These are phyloP conservation scores for Polydesmus complanatus DNA, from an alignment of 2,888 invertebrate species.

Conservation along the genomic window DNA sequence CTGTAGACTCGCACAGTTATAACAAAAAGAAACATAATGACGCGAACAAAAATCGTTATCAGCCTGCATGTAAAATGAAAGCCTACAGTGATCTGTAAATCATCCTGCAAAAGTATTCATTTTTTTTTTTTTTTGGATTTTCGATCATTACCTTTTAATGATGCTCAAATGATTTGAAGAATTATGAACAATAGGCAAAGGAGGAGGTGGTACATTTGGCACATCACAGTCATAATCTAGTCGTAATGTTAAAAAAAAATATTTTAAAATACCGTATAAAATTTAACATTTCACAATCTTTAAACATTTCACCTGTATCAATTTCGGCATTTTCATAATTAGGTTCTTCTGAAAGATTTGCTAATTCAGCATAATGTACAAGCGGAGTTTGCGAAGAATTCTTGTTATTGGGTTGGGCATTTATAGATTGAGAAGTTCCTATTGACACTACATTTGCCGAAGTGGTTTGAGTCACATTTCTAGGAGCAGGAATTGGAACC, in stretches of 20 bases:
- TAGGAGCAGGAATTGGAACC: slow-evolving; percentile 20
- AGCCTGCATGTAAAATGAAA: no score
- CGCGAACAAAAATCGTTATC: no score
- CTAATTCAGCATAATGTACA: slow-evolving; percentile 27
- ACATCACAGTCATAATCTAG: slow-evolving; percentile 15
- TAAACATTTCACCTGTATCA: slow-evolving; percentile 28
- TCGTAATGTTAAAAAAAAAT: no score
- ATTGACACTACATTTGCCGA: slow-evolving; percentile 20
- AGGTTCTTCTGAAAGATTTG: slow-evolving; percentile 34
- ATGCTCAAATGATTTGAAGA: neutral
- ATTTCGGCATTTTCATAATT: slow-evolving; percentile 40
- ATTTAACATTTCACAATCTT: neutral
- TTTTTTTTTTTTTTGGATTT: no score
- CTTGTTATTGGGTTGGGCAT: slow-evolving; percentile 4
- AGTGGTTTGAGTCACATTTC: slow-evolving; percentile 19
- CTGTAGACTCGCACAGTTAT: neutral
- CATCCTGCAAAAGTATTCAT: no score
- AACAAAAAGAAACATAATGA: no score
- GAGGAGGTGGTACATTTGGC: slow-evolving; percentile 14
- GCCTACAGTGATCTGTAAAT: no score
- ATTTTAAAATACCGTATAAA: slow-evolving; percentile 3
- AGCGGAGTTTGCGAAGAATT: slow-evolving; percentile 22
- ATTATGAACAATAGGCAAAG: slow-evolving; percentile 10
- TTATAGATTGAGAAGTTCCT: slow-evolving; percentile 18
- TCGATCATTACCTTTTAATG: neutral